Base-by-base conservation (phyloP, 2,888 invertebrate species). In the Diarsia brunnea region DNA sequence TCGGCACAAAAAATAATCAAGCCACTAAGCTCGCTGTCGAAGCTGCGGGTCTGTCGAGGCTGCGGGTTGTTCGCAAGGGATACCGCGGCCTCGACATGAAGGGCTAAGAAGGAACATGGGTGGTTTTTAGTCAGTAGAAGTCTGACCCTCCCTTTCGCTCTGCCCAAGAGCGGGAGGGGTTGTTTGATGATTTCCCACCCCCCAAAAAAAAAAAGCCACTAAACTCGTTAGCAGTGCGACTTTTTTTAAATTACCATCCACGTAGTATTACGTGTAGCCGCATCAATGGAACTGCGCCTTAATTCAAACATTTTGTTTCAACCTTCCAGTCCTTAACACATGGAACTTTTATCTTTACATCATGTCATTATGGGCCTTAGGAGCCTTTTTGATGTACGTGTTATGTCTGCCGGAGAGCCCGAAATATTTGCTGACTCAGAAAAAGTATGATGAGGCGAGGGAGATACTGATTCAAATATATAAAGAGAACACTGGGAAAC, bases 331-430 rank as follows among this genome's bases (percentile, higher is more conserved):
- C 0, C 87, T 95, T 49, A 92, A 94, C 81, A 94, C 93, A 14
- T 95, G 95, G 95, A 95, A 95, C 79, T 92, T 95, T 85, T 95
- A 95, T 82, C 88, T 95, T 0, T 91, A 92, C 77, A 75, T 92
- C 8, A 92, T 93, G 91, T 93, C 95, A 1, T 72, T 94, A 45
- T 95, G 94, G 92, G 90, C 94, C 0, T 75, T 95, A 0, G 60
- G 81, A 0, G 91, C 93, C 2, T 89, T 87, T 49, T 24, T 94
- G 2, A 86, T 95, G 51, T 95, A 95, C 88, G 76, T 65, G 5
- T 70, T 89, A 5, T 87, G 92, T 43, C 78, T 95, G 27, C 95
- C 95, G 0, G 95, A 95, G 66, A 95, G 95, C 71, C 95, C 95
- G 0, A 95, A 94, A 81, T 95, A 91, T 87, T 90, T 94, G 76